Percentiles rank a stretch among this genome's conserved stretches.
Evolutionary conservation across 2,797 vertebrate species (phyloP).

Genomic region (Alfaro cultratus): DNA sequence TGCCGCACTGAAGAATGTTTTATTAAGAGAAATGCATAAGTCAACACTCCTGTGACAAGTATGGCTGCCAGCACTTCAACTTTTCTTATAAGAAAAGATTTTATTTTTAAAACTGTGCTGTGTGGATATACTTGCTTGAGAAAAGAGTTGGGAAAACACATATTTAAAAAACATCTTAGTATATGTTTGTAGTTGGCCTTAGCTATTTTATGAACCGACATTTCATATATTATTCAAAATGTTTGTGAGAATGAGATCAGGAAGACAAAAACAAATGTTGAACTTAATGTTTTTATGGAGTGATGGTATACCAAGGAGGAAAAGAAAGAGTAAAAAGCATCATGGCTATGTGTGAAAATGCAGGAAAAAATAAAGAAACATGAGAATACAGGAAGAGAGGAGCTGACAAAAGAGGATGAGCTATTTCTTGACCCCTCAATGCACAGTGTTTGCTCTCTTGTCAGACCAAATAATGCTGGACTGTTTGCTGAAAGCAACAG

Average conservation of each 20-base stretch:
- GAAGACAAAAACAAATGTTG: slow-evolving; percentile 30
- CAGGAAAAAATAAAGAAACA: slow-evolving; percentile 57
- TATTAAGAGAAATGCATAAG: neutral
- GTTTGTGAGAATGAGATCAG: slow-evolving; percentile 34
- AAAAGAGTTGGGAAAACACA: neutral
- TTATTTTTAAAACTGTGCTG: neutral
- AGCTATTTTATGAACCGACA: neutral
- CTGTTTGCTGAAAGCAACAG: slow-evolving; percentile 82
- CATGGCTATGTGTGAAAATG: slow-evolving; percentile 57
- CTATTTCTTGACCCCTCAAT: slow-evolving; percentile 79
- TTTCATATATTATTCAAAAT: neutral
- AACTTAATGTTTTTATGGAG: slow-evolving; percentile 35
- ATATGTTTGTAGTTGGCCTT: neutral
- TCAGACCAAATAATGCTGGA: slow-evolving; percentile 80
- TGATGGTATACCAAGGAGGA: slow-evolving; percentile 18
- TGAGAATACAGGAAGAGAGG: slow-evolving; percentile 54
- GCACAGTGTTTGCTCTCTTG: slow-evolving; percentile 80
- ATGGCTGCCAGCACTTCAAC: neutral
- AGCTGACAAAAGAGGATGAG: slow-evolving; percentile 50
- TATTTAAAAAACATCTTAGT: neutral
- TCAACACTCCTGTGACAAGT: neutral
- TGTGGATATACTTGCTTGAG: neutral
- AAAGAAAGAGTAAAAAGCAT: slow-evolving; percentile 26
- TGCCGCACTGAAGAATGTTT: neutral
- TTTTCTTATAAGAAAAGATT: neutral